Percentiles rank a stretch among this genome's conserved stretches.
These are phyloP conservation scores for Eurosta solidaginis DNA, from an alignment of 1,140 invertebrate species.

Conservation along the genomic window DNA sequence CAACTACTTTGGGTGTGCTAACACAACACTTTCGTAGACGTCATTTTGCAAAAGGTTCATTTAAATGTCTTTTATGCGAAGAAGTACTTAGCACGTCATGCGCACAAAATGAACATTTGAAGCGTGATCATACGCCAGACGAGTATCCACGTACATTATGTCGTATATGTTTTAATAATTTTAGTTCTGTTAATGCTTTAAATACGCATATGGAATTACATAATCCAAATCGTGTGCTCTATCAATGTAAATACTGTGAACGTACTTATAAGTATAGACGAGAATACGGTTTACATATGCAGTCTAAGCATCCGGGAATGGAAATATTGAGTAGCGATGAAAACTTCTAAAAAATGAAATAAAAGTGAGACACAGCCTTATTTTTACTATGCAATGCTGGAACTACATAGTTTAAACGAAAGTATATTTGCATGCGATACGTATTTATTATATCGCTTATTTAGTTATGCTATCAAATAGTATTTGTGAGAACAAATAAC, in stretches of 20 bases:
- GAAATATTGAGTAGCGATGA: not conserved
- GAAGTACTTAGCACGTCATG: not conserved
- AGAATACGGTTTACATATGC: not conserved
- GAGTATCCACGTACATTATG: not conserved
- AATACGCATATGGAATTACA: not conserved
- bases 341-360: not conserved
- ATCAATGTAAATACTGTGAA: not conserved
- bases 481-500: too few species aligned
- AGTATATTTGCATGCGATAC: too few species aligned
- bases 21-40: not conserved
- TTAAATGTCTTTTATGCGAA: not conserved
- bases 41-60: not conserved
- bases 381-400: too few species aligned
- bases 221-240: not conserved
- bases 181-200: not conserved
- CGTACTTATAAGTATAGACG: not conserved
- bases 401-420: too few species aligned
- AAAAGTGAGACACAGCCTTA: too few species aligned
- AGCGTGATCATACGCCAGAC: not conserved
- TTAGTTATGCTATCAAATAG: too few species aligned
- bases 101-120: not conserved
- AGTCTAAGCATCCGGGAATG: not conserved
- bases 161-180: not conserved
- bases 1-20: not conserved
- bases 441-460: too few species aligned